phyloP scores from a whole-genome alignment of 2,888 invertebrate genomes.

The Polydesmus complanatus region DNA sequence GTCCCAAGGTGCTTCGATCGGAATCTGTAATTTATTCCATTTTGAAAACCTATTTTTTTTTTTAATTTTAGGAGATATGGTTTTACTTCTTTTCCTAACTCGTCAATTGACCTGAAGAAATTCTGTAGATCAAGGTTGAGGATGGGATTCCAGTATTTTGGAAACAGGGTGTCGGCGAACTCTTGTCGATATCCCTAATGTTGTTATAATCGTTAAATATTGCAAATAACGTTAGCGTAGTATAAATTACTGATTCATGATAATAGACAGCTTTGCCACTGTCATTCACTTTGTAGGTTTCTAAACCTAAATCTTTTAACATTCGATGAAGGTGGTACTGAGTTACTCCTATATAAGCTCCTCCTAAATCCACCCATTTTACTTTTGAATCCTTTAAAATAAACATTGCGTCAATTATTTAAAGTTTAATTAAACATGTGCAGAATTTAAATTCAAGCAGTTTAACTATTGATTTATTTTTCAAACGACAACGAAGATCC shows the following conservation, averaged over 20 bases:
- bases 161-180: constrained; percentile 6
- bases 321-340: constrained; percentile 31
- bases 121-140: constrained; percentile 15
- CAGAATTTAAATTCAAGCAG: no score
- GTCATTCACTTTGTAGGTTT: constrained; percentile 26
- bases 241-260: constrained; percentile 5
- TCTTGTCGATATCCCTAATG: constrained; percentile 14
- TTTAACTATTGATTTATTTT: no score
- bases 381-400: constrained; percentile 8
- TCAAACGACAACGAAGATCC: no score
- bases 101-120: constrained; percentile 14
- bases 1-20: constrained; percentile 28
- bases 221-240: not conserved
- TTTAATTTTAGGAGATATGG: no score
- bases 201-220: no score
- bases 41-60: no score
- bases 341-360: constrained; percentile 33
- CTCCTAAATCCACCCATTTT: constrained; percentile 31
- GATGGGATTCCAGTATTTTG: constrained; percentile 17
- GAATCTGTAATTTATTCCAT: constrained; percentile 20
- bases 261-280: constrained; percentile 11
- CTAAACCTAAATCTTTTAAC: constrained; percentile 29
- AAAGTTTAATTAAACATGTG: no score
- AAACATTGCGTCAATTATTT: no score
- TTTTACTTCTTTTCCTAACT: constrained; percentile 14